Conservation (phyloP, 1,140 invertebrate species). For the Bombyx mandarina region DNA sequence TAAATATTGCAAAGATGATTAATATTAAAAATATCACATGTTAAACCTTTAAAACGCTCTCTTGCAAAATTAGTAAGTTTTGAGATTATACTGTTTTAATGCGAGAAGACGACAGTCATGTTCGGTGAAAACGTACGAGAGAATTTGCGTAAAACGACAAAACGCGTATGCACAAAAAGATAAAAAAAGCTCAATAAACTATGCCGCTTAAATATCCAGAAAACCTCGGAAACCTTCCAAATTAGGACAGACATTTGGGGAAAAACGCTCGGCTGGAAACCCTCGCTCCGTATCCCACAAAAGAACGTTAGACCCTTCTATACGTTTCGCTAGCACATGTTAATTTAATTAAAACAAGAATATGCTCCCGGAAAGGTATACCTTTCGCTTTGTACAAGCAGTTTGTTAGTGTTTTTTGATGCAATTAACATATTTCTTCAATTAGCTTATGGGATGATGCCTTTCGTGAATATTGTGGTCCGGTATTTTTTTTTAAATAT, state of each 20-base stretch:
- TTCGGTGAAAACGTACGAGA: neutral
- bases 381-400: neutral
- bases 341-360: slow-evolving; percentile 34
- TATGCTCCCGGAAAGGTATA: slow-evolving; percentile 7
- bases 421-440: slow-evolving; percentile 2
- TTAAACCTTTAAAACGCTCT: too few species aligned
- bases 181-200: neutral
- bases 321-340: slow-evolving; percentile 11
- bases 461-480: neutral
- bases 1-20: too few species aligned
- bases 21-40: too few species aligned
- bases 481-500: neutral
- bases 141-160: neutral
- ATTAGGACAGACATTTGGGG: too few species aligned
- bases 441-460: slow-evolving; percentile 5
- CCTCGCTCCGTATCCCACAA: too few species aligned
- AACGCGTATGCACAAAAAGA: neutral
- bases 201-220: neutral
- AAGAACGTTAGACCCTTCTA: too few species aligned
- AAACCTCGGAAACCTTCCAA: too few species aligned
- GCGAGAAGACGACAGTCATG: too few species aligned
- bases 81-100: too few species aligned
- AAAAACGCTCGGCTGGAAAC: too few species aligned
- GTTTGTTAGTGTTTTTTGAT: slow-evolving; percentile 1
- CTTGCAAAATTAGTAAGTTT: too few species aligned